Percentiles rank a stretch among this genome's conserved stretches.
These are phyloP conservation scores for Oligia strigilis DNA, from an alignment of 2,888 invertebrate genomes.

Conservation along the genomic window DNA sequence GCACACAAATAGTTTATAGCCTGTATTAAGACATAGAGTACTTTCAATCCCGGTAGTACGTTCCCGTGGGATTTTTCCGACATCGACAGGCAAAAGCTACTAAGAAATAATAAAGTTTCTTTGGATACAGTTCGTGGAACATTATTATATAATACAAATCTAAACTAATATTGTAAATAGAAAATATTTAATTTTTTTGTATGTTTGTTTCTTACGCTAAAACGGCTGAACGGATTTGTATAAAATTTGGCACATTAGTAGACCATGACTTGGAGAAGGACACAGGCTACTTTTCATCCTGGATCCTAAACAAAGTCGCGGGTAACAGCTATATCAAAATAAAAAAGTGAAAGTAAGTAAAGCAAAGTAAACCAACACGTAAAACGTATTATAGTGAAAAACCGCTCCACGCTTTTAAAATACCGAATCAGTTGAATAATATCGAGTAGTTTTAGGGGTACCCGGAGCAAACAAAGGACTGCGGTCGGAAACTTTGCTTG, in stretches of 20 bases:
- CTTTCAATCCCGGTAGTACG: too few relatives aligned
- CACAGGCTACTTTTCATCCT: neutral
- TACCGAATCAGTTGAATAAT: slow-evolving; percentile 3
- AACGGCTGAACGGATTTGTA: neutral
- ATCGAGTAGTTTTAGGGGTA: slow-evolving; percentile 20
- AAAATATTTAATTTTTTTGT: too few relatives aligned
- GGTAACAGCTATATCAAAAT: neutral
- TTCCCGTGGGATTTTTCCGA: too few relatives aligned
- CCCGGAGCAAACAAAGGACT: slow-evolving; percentile 13
- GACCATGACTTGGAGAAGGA: neutral
- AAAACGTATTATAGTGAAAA: slow-evolving; percentile 4
- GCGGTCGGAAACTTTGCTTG: slow-evolving; percentile 37
- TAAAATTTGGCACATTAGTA: neutral
- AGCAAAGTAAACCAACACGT: too few relatives aligned
- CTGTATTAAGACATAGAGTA: too few relatives aligned
- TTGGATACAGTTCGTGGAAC: too few relatives aligned
- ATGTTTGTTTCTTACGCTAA: neutral
- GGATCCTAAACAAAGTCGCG: neutral
- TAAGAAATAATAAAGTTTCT: too few relatives aligned
- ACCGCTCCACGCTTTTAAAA: neutral
- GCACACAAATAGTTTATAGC: too few relatives aligned
- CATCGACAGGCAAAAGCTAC: too few relatives aligned
- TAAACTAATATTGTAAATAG: too few relatives aligned
- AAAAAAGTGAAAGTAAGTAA: neutral
- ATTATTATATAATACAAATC: too few relatives aligned